These are phyloP conservation scores for Daubentonia madagascariensis DNA, from an alignment of 2,113 vertebrate genomes.

Conservation along the genomic window DNA sequence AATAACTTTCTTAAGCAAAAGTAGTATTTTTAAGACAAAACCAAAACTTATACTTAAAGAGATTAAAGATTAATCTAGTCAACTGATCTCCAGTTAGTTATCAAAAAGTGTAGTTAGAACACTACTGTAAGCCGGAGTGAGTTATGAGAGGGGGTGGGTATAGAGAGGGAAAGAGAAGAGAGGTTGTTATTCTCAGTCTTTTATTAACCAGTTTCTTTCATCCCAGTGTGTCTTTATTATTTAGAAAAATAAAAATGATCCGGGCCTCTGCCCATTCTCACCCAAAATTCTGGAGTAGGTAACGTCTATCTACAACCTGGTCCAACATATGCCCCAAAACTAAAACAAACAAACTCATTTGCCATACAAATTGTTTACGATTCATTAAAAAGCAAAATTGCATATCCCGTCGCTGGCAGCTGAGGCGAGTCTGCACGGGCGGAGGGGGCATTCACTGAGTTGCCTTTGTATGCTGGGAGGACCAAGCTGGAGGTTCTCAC, in stretches of 20 bases:
- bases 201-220: slow-evolving; percentile 86
- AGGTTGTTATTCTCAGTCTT: slow-evolving; percentile 81
- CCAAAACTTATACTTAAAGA: slow-evolving; percentile 75
- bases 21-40: slow-evolving; percentile 71
- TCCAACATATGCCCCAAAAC: slow-evolving; percentile 81
- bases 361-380: slow-evolving; percentile 90
- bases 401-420: slow-evolving; percentile 86
- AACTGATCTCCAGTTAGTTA: slow-evolving; percentile 73
- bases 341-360: slow-evolving; percentile 87
- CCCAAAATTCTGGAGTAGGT: slow-evolving; percentile 61
- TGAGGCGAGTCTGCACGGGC: slow-evolving; percentile 82
- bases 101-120: slow-evolving; percentile 77
- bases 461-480: slow-evolving; percentile 88
- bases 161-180: slow-evolving; percentile 20
- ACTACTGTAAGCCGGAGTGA: slow-evolving; percentile 62
- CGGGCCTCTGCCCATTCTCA: slow-evolving; percentile 3
- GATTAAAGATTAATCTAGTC: slow-evolving; percentile 68
- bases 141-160: slow-evolving; percentile 48
- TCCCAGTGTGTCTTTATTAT: slow-evolving; percentile 82
- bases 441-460: slow-evolving; percentile 85
- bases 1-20: slow-evolving; percentile 66
- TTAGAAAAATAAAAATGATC: slow-evolving; percentile 57
- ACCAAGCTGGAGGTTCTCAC: slow-evolving; percentile 86
- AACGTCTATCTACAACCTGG: slow-evolving; percentile 57
- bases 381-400: slow-evolving; percentile 91